Evolutionary conservation across 1,140 invertebrate species (phyloP).

Genomic region (Drosophila sproati): DNA sequence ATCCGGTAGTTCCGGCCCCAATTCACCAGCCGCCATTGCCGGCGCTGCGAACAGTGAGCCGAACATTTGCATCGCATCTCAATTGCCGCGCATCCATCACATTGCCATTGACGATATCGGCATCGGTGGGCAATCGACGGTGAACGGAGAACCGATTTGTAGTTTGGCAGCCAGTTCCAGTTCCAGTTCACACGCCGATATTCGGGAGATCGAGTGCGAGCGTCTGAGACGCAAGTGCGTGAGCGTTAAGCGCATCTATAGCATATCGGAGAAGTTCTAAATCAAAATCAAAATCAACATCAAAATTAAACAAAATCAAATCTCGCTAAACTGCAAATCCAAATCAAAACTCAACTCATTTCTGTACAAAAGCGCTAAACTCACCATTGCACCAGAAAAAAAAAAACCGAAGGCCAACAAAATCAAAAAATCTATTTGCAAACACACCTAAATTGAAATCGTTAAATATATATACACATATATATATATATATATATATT

Average conservation of each 20-base stretch:
- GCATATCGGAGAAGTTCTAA: slow-evolving; percentile 84
- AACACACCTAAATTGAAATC: slow-evolving; percentile 42
- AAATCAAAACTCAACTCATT: slow-evolving; percentile 41
- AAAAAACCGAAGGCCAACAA: not conserved
- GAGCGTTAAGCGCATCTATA: slow-evolving; percentile 84
- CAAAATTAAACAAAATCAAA: slow-evolving; percentile 13
- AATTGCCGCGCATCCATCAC: slow-evolving; percentile 67
- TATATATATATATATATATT: slow-evolving; percentile 11
- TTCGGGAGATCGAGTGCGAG: slow-evolving; percentile 83
- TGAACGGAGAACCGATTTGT: slow-evolving; percentile 34
- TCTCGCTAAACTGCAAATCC: slow-evolving; percentile 31
- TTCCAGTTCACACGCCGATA: slow-evolving; percentile 74
- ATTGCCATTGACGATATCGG: slow-evolving; percentile 73
- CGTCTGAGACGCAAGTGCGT: slow-evolving; percentile 82
- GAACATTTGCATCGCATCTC: slow-evolving; percentile 59
- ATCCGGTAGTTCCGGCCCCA: not conserved
- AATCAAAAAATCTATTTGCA: slow-evolving; percentile 31
- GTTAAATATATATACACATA: slow-evolving; percentile 11
- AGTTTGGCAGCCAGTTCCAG: slow-evolving; percentile 49
- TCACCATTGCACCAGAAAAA: slow-evolving; percentile 53
- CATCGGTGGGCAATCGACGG: slow-evolving; percentile 43
- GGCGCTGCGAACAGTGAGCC: slow-evolving; percentile 67
- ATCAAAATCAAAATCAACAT: slow-evolving; percentile 51
- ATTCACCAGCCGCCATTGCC: not conserved
- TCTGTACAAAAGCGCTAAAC: slow-evolving; percentile 53